A percentile compares a stretch with the other conserved stretches of the same genome.
Evolutionary conservation across 2,888 invertebrate species (phyloP).

Genomic region (Junonia oenone): DNA sequence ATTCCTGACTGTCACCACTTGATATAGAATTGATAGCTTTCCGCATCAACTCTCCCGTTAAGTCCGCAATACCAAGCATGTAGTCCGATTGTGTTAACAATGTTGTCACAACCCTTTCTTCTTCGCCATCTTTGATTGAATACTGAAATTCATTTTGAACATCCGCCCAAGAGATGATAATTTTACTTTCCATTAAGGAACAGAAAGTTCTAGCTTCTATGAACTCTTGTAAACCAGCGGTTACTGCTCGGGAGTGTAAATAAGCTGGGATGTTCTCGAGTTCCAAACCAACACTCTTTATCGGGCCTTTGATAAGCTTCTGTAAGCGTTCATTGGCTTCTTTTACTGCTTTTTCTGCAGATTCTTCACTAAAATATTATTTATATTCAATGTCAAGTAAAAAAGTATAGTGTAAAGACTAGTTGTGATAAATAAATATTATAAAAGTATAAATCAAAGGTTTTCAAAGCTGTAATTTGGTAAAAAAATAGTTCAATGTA

Average conservation of each 20-base stretch:
- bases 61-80: conserved; percentile 90
- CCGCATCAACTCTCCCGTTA: conserved; percentile 95
- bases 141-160: conserved; percentile 78
- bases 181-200: conserved; percentile 81
- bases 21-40: conserved; percentile 90
- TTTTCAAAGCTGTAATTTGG: too few species aligned
- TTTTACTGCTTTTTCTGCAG: conserved; percentile 45
- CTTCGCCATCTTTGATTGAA: conserved; percentile 36
- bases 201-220: conserved; percentile 91
- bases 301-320: conserved; percentile 76
- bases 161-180: conserved; percentile 80
- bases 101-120: conserved; percentile 45
- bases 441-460: too few species aligned
- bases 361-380: conserved; percentile 60
- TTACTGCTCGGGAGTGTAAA: conserved; percentile 57
- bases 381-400: too few species aligned
- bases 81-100: conserved; percentile 74
- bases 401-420: too few species aligned
- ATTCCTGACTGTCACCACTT: conserved; percentile 85
- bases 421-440: too few species aligned
- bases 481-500: not conserved
- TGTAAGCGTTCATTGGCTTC: conserved; percentile 83
- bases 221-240: conserved; percentile 85
- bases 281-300: conserved; percentile 84
- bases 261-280: conserved; percentile 84